Evolutionary conservation across 2,888 invertebrate species (phyloP).

Genomic region (Selenia dentaria): DNA sequence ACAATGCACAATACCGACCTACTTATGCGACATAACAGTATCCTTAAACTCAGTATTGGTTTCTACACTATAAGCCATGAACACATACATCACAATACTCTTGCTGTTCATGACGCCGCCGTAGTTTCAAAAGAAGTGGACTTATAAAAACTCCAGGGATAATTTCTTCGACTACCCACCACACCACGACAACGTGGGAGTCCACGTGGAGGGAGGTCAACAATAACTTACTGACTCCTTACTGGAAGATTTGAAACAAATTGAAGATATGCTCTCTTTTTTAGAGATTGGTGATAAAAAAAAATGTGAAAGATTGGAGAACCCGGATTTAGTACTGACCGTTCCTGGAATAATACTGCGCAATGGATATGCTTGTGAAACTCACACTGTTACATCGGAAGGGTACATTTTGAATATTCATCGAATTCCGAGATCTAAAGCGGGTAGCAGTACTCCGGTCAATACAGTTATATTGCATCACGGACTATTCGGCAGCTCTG

Average conservation of each 20-base stretch:
- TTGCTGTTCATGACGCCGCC: constrained; percentile 16
- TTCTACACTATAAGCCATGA: constrained; percentile 11
- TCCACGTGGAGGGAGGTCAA: constrained; percentile 51
- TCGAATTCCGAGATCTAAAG: constrained; percentile 87
- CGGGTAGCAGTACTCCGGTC: constrained; percentile 44
- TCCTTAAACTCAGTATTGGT: background rate
- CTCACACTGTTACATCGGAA: constrained; percentile 90
- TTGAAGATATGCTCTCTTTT: constrained; percentile 53
- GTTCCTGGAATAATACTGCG: constrained; percentile 68
- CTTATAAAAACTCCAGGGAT: too few relatives aligned
- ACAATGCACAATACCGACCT: too few relatives aligned
- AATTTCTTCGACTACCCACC: too few relatives aligned
- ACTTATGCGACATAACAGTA: too few relatives aligned
- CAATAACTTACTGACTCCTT: too few relatives aligned
- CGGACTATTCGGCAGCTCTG: constrained; percentile 91
- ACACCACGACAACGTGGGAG: constrained; percentile 56
- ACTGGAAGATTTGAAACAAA: constrained; percentile 51
- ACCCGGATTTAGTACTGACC: constrained; percentile 61
- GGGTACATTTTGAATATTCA: constrained; percentile 93
- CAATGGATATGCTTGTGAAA: constrained; percentile 89
- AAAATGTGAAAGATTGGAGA: constrained; percentile 43
- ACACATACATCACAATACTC: constrained; percentile 9
- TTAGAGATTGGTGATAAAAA: constrained; percentile 37
- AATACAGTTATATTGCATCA: constrained; percentile 89
- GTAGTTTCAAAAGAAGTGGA: constrained; percentile 13